These are phyloP conservation scores for Aphaenogaster ashmeadi DNA, from an alignment of 1,140 invertebrate genomes.

Conservation along the genomic window DNA sequence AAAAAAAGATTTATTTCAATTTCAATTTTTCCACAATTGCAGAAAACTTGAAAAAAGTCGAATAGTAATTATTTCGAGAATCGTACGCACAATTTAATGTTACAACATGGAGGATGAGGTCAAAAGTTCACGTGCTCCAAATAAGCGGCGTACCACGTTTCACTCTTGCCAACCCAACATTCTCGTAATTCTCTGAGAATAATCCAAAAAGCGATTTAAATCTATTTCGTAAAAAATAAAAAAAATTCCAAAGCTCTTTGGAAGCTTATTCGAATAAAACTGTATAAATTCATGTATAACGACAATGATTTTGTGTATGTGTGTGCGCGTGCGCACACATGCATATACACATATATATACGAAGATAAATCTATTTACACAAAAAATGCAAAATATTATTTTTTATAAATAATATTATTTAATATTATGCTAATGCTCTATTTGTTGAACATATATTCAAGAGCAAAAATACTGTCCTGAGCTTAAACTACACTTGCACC, in stretches of 20 bases:
- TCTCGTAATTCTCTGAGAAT: conserved; percentile 25
- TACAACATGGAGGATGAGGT: conserved; percentile 20
- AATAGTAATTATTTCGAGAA: background rate
- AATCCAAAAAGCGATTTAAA: background rate
- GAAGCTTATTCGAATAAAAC: background rate
- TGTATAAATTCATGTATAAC: too few relatives aligned
- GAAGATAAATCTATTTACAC: too few relatives aligned
- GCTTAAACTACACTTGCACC: too few relatives aligned
- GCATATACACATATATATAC: too few relatives aligned
- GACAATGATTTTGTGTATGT: too few relatives aligned
- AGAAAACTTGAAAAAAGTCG: background rate
- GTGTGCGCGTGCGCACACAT: background rate
- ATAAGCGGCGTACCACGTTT: background rate
- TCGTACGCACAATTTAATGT: conserved; percentile 13
- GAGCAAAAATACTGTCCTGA: too few relatives aligned
- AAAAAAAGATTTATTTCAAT: background rate
- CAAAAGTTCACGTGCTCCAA: conserved; percentile 49
- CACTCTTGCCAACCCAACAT: conserved; percentile 20
- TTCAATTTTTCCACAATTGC: background rate
- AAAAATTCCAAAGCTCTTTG: background rate
- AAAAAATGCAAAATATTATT: too few relatives aligned
- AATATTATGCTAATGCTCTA: too few relatives aligned
- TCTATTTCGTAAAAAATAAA: background rate
- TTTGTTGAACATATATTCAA: too few relatives aligned
- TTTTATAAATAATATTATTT: too few relatives aligned